phyloP scores from a whole-genome alignment of 2,888 invertebrate species.

The Epistrophe eligans region DNA sequence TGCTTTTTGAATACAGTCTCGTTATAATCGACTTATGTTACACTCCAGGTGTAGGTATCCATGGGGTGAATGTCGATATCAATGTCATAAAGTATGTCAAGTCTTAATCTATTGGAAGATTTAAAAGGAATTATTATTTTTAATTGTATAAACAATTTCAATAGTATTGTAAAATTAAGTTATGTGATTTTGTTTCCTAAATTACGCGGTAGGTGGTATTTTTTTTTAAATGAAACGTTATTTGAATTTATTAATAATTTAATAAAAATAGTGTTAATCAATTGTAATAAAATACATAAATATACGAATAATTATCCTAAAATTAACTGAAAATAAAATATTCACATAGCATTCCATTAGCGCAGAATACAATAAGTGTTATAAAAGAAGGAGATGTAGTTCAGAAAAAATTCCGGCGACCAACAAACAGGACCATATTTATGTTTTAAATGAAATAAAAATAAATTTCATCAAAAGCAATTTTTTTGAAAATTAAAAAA shows the following conservation, averaged over 20 bases:
- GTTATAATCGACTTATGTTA: slow-evolving; percentile 33
- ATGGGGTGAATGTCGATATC: neutral
- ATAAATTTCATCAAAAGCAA: too few relatives aligned
- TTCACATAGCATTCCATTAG: neutral
- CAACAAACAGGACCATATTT: too few relatives aligned
- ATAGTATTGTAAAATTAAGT: slow-evolving; percentile 62
- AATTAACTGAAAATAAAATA: neutral
- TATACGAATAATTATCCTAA: neutral
- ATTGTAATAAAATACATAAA: neutral
- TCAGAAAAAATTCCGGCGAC: too few relatives aligned
- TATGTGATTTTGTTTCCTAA: slow-evolving; percentile 51
- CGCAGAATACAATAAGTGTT: neutral
- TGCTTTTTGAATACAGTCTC: neutral
- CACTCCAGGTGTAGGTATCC: slow-evolving; percentile 48
- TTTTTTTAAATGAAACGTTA: neutral
- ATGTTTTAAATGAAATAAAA: too few relatives aligned
- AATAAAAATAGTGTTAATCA: neutral
- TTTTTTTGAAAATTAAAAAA: too few relatives aligned
- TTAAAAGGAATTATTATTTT: slow-evolving; percentile 46
- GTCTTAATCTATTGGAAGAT: slow-evolving; percentile 29
- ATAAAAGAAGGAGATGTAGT: too few relatives aligned
- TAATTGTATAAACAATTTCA: slow-evolving; percentile 25
- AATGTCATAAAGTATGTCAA: slow-evolving; percentile 55
- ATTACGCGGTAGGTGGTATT: slow-evolving; percentile 54
- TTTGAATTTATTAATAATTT: slow-evolving; percentile 9